phyloP scores from a whole-genome alignment of 1,140 invertebrate genomes.

The Oryctes rhinoceros region DNA sequence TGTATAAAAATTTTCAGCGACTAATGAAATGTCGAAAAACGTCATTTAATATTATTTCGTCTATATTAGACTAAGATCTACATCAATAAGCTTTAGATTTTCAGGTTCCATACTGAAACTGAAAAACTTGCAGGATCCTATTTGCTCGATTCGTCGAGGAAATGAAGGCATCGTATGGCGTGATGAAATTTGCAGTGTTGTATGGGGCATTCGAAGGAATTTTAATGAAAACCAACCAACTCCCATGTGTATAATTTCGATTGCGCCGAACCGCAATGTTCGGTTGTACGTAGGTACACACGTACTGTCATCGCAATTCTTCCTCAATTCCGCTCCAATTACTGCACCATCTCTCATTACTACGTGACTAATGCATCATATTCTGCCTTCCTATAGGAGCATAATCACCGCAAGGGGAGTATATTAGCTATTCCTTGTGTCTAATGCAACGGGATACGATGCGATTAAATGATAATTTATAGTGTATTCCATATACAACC shows the following conservation, averaged over 20 bases:
- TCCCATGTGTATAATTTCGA: background rate
- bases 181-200: slow-evolving; percentile 7
- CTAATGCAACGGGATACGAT: background rate
- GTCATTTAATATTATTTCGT: too few species aligned
- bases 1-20: too few species aligned
- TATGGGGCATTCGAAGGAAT: background rate
- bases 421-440: background rate
- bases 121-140: too few species aligned
- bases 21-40: too few species aligned
- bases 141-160: background rate
- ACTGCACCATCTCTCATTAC: background rate
- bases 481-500: background rate
- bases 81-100: too few species aligned
- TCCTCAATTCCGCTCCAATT: background rate
- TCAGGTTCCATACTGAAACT: background rate
- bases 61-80: too few species aligned
- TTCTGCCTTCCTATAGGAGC: background rate
- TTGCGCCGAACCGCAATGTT: background rate
- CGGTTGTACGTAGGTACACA: background rate
- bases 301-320: background rate
- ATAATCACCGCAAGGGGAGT: slow-evolving; percentile 1
- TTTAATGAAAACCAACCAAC: background rate
- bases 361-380: background rate
- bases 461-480: slow-evolving; percentile 7
- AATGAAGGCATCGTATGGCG: background rate